Evolutionary conservation across 2,113 vertebrate species (phyloP), one percentile per base, ranked within the genome.

Genomic region (Ariopsis seemanni): DNA sequence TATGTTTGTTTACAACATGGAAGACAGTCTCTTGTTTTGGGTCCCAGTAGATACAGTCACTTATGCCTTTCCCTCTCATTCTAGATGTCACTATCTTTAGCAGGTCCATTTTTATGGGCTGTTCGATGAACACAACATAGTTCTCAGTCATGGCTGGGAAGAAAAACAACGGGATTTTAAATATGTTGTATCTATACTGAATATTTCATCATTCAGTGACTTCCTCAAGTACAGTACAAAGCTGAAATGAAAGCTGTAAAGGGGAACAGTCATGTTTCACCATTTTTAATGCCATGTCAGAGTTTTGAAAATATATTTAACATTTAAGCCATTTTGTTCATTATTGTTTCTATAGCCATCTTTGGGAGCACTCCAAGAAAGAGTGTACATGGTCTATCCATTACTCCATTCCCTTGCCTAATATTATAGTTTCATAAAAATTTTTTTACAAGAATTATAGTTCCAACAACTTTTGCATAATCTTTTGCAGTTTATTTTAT

Each of bases 41-140:
- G 85, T 99, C 97, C 97, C 98, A 99, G 93, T 90, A 97, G 89
- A 99, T 94, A 53, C 93, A 95, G 0, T 96, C 92, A 9, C 27
- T 92, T 85, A 99, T 84, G 74, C 95, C 25, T 86, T 93, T 96
- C 22, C 97, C 96, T 18, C 90, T 88, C 72, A 97, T 83, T 67
- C 95, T 97, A 87, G 95, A 93, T 12, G 95, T 96, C 77, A 96
- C n/a, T 9, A 99, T 95, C 95, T 96, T 96, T 92, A 96, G 52
- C 83, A 99, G 90, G 85, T 99, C 95, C 90, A 99, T 93, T 92
- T 92, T 98, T 83, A 99, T 88, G 67, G 98, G 96, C 53, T 98
- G 97, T 92, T 99, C 98, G 15, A 98, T 94, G 93, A 99, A 98
- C 91, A 99, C 92, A 81, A 99, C 94, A 7, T 97, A 98, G 93